phyloP scores from a whole-genome alignment of 1,140 invertebrate species.

The Drosophila athabasca region DNA sequence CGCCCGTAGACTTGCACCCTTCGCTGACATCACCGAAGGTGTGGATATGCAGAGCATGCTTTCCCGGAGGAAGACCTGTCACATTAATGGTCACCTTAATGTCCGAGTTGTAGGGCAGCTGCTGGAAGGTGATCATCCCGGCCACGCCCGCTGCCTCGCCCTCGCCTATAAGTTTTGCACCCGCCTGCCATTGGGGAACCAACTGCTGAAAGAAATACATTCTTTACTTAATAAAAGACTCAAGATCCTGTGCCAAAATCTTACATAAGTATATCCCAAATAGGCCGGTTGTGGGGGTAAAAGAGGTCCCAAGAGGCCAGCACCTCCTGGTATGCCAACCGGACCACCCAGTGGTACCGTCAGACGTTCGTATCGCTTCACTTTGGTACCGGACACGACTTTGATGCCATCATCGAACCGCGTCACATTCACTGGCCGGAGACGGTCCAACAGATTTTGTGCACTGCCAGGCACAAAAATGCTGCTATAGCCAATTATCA shows the following conservation, averaged over 20 bases:
- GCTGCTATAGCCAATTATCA: slow-evolving; percentile 41
- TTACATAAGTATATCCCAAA: slow-evolving; percentile 65
- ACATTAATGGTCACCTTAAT: slow-evolving; percentile 86
- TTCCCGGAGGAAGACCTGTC: slow-evolving; percentile 85
- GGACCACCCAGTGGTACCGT: slow-evolving; percentile 67
- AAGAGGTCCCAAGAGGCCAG: slow-evolving; percentile 55
- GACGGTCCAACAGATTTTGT: slow-evolving; percentile 70
- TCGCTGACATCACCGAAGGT: slow-evolving; percentile 88
- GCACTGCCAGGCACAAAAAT: slow-evolving; percentile 65
- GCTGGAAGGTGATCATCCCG: slow-evolving; percentile 76
- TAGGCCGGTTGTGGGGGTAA: slow-evolving; percentile 60
- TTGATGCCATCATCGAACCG: slow-evolving; percentile 66
- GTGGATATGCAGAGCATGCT: slow-evolving; percentile 92
- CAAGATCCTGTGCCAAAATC: neutral
- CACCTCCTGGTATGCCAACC: slow-evolving; percentile 44
- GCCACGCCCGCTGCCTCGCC: slow-evolving; percentile 45
- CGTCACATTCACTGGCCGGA: slow-evolving; percentile 58
- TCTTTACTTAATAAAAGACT: too few relatives aligned
- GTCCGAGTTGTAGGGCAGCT: slow-evolving; percentile 79
- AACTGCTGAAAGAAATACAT: slow-evolving; percentile 10
- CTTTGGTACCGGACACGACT: slow-evolving; percentile 80
- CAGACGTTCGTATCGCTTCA: slow-evolving; percentile 74
- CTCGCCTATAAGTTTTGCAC: slow-evolving; percentile 62
- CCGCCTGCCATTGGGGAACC: slow-evolving; percentile 74
- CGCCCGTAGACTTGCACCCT: slow-evolving; percentile 85